Evolutionary conservation across 2,888 invertebrate species (phyloP).

Genomic region (Ichneumoninae sp.): DNA sequence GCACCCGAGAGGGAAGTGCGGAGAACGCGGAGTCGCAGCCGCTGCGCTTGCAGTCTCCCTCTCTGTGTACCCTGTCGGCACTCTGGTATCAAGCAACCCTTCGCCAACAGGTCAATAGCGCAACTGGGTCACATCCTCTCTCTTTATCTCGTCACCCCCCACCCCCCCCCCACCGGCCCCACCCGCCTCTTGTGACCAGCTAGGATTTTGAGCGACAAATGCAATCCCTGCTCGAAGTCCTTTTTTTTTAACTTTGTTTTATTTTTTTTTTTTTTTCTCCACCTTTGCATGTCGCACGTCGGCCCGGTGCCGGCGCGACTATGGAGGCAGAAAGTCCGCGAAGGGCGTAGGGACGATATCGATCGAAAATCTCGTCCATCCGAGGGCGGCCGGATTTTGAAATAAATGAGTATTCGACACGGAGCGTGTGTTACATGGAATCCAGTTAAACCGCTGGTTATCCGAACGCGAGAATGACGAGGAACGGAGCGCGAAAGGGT

Average conservation of each 20-base stretch:
- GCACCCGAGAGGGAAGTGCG: not conserved
- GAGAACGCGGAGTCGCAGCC: not conserved
- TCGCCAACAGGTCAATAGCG: constrained; percentile 79
- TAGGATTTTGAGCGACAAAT: constrained; percentile 18
- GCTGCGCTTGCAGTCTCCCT: constrained; percentile 1
- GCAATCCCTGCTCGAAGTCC: not conserved
- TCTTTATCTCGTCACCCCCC: not conserved
- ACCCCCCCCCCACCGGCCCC: too few species aligned
- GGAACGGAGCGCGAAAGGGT: constrained; percentile 59
- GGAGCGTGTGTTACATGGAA: constrained; percentile 4
- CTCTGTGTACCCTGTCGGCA: constrained; percentile 46
- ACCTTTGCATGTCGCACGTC: not conserved
- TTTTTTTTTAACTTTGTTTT: constrained; percentile 4
- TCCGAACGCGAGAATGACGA: constrained; percentile 37
- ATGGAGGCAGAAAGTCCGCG: too few species aligned
- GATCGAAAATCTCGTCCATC: too few species aligned
- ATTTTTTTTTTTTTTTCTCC: too few species aligned
- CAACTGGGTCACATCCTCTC: constrained; percentile 78
- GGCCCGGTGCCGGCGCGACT: too few species aligned
- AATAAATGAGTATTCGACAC: too few species aligned
- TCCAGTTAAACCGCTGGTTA: constrained; percentile 30
- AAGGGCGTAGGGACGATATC: too few species aligned
- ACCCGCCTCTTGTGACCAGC: constrained; percentile 50
- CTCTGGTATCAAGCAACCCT: constrained; percentile 73
- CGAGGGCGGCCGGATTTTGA: too few species aligned